Evolutionary conservation across 2,888 invertebrate species (phyloP).

Genomic region (Dendrolimus pini): DNA sequence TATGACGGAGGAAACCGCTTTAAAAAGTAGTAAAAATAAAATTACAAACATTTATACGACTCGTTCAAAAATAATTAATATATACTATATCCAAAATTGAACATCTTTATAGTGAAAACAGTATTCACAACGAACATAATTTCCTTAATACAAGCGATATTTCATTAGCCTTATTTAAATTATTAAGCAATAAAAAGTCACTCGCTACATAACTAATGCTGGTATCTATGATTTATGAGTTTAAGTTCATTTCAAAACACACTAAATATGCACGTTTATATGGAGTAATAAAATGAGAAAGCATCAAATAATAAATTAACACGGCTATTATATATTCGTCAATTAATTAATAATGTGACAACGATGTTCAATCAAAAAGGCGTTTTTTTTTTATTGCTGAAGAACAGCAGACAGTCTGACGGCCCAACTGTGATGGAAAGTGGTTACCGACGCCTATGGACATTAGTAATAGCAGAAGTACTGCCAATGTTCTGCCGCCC

Average conservation of each 20-base stretch:
- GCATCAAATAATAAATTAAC: slow-evolving; percentile 50
- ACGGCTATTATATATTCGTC: slow-evolving; percentile 52
- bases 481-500: too few species aligned
- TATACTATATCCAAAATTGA: not conserved
- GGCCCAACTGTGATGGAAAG: too few species aligned
- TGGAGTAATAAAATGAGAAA: slow-evolving; percentile 50
- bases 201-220: slow-evolving; percentile 42
- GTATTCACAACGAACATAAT: slow-evolving; percentile 31
- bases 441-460: too few species aligned
- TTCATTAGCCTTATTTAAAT: slow-evolving; percentile 61
- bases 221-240: slow-evolving; percentile 51
- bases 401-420: too few species aligned
- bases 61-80: too few species aligned
- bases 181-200: slow-evolving; percentile 53
- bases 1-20: too few species aligned
- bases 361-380: slow-evolving; percentile 59
- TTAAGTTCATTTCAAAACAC: slow-evolving; percentile 40
- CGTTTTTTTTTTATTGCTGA: slow-evolving; percentile 10
- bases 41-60: too few species aligned
- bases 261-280: slow-evolving; percentile 47
- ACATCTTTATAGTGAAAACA: slow-evolving; percentile 22
- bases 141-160: slow-evolving; percentile 35
- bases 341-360: slow-evolving; percentile 66
- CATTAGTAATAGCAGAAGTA: too few species aligned
- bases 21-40: too few species aligned